Evolutionary conservation across 2,113 vertebrate genomes (phyloP).

Genomic region (Tinamus guttatus): DNA sequence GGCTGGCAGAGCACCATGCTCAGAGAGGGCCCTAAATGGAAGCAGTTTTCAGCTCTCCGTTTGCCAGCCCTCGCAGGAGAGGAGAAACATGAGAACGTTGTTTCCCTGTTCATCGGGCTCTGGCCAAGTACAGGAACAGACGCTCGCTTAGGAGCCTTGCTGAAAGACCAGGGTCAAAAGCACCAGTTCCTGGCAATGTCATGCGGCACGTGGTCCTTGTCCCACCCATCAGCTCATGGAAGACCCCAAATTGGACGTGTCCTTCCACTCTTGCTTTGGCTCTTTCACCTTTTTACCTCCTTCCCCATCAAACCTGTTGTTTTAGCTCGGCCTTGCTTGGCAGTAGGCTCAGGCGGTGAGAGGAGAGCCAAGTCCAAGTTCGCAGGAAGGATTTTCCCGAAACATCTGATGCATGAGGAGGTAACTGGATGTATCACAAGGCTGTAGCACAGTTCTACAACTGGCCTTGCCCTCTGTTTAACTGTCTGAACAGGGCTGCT

Average conservation of each 20-base stretch:
- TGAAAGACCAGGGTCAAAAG: not conserved
- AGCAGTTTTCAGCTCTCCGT: not conserved
- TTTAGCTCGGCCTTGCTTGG: not conserved
- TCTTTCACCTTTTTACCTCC: not conserved
- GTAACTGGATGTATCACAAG: rapidly evolving
- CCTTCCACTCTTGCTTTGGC: not conserved
- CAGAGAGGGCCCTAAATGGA: not conserved
- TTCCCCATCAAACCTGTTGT: not conserved
- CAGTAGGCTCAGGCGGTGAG: not conserved
- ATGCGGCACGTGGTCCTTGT: not conserved
- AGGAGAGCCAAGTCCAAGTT: not conserved
- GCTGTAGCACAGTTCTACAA: not conserved
- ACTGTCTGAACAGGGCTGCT: rapidly evolving
- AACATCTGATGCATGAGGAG: not conserved
- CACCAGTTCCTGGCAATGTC: not conserved
- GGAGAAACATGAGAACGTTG: not conserved
- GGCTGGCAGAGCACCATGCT: not conserved
- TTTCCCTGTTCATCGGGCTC: not conserved
- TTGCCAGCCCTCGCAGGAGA: not conserved
- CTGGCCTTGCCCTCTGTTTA: rapidly evolving
- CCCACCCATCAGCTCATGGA: not conserved
- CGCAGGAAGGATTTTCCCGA: not conserved
- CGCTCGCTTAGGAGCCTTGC: not conserved
- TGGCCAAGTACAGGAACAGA: not conserved
- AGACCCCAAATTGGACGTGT: not conserved